Conservation (phyloP, 2,888 invertebrate species). For the Erebia epiphron region DNA sequence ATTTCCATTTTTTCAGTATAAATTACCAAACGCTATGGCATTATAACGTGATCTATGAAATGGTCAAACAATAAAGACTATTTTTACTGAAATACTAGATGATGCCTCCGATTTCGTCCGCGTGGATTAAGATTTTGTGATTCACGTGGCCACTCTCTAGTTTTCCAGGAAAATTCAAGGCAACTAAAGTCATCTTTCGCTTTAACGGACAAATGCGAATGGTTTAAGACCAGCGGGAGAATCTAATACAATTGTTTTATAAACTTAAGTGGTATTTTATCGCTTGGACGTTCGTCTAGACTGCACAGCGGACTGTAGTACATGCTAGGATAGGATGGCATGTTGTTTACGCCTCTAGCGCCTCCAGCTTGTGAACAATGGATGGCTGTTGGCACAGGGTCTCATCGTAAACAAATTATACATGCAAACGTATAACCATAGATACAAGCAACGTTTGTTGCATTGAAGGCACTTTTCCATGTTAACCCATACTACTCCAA, state of each 20-base stretch:
- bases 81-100: too few species aligned
- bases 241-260: conserved; percentile 56
- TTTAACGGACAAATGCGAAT: conserved; percentile 33
- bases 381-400: conserved; percentile 24
- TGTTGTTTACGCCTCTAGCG: conserved; percentile 36
- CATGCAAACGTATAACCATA: conserved; percentile 5
- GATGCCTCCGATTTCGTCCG: too few species aligned
- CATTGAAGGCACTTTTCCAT: too few species aligned
- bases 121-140: too few species aligned
- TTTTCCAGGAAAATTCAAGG: conserved; percentile 6
- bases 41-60: too few species aligned
- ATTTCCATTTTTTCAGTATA: too few species aligned
- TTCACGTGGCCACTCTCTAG: too few species aligned
- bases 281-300: conserved; percentile 54
- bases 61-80: too few species aligned
- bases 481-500: too few species aligned
- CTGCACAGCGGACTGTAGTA: conserved; percentile 46
- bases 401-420: conserved; percentile 21
- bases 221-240: conserved; percentile 29
- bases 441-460: background rate
- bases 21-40: too few species aligned
- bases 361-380: conserved; percentile 23
- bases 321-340: conserved; percentile 50
- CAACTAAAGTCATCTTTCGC: conserved; percentile 25
- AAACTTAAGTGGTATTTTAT: conserved; percentile 57